Percentiles rank a stretch among this genome's conserved stretches.
phyloP scores from a whole-genome alignment of 2,113 vertebrate genomes.

The Corynorhinus townsendii region DNA sequence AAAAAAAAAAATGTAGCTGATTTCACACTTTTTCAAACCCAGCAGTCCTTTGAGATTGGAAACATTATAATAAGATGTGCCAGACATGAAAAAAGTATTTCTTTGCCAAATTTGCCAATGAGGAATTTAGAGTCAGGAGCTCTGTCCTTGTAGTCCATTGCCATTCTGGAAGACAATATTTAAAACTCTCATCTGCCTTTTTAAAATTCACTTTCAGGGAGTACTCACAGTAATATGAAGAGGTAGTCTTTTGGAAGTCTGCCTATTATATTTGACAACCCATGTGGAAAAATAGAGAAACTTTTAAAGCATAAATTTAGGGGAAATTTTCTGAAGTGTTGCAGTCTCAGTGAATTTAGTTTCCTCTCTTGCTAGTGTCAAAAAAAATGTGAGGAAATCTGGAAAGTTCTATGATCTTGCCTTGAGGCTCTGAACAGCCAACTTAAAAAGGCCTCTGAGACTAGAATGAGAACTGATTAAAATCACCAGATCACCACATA shows the following conservation, averaged over 20 bases:
- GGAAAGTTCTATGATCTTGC: background rate
- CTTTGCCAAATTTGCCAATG: background rate
- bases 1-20: background rate
- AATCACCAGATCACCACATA: background rate
- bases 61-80: background rate
- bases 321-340: background rate
- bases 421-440: background rate
- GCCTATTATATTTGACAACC: background rate
- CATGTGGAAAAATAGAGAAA: slow-evolving; percentile 16
- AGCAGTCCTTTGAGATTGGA: background rate
- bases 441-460: background rate
- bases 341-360: background rate
- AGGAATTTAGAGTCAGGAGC: background rate
- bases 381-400: background rate
- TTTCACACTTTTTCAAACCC: slow-evolving; percentile 23
- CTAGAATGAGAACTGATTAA: background rate
- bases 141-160: background rate
- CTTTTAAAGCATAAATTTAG: slow-evolving; percentile 14
- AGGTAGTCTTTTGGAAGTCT: background rate
- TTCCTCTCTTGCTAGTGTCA: background rate
- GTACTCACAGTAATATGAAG: background rate
- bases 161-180: background rate
- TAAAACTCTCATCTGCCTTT: background rate
- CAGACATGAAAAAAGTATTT: slow-evolving; percentile 28
- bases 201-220: background rate